These are phyloP conservation scores for Furcula furcula DNA, from an alignment of 2,888 invertebrate genomes.

Conservation along the genomic window DNA sequence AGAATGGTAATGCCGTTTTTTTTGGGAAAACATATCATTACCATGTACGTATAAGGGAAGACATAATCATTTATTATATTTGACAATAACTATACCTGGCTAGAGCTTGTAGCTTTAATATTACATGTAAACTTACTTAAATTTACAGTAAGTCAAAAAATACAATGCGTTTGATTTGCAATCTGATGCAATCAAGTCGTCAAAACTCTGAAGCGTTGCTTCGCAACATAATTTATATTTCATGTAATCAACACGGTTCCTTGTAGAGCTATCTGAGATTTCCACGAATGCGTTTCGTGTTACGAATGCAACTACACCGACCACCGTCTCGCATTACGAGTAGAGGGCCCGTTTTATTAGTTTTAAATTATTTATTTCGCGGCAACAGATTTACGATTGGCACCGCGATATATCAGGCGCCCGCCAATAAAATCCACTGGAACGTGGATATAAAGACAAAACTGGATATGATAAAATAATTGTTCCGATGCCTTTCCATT, in stretches of 20 bases:
- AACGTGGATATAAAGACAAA: slow-evolving; percentile 27
- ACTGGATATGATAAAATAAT: too few species aligned
- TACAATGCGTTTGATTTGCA: background rate
- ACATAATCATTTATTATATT: too few species aligned
- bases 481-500: too few species aligned
- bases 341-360: slow-evolving; percentile 63
- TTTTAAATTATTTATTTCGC: slow-evolving; percentile 80
- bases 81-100: too few species aligned
- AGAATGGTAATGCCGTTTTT: too few species aligned
- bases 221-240: slow-evolving; percentile 13
- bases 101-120: too few species aligned
- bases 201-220: background rate
- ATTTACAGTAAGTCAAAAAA: too few species aligned
- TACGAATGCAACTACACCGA: slow-evolving; percentile 22
- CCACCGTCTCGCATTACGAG: slow-evolving; percentile 31
- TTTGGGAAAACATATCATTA: too few species aligned
- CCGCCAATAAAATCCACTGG: slow-evolving; percentile 68
- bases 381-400: slow-evolving; percentile 78
- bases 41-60: too few species aligned
- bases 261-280: slow-evolving; percentile 16
- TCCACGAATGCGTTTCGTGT: slow-evolving; percentile 21
- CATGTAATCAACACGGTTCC: slow-evolving; percentile 9
- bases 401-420: slow-evolving; percentile 72
- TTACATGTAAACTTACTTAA: too few species aligned
- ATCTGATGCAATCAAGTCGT: background rate